Evolutionary conservation across 2,113 vertebrate genomes (phyloP).

Genomic region (Centropus unirufus): DNA sequence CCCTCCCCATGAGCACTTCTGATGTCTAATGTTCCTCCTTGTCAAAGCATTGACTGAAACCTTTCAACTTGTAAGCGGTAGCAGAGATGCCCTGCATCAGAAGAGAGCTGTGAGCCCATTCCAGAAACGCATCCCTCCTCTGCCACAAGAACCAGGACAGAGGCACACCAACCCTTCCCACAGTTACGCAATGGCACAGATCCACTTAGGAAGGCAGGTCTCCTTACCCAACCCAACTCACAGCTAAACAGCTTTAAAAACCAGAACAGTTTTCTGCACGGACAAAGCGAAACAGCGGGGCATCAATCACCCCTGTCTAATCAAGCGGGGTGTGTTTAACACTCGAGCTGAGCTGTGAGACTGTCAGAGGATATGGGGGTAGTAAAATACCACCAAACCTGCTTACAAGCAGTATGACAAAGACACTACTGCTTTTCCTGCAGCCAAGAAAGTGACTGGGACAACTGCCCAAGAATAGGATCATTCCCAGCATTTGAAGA

Average conservation of each 20-base stretch:
- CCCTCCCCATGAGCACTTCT: background rate
- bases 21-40: background rate
- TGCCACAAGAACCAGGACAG: constrained; percentile 21
- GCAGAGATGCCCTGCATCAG: background rate
- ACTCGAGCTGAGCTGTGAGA: background rate
- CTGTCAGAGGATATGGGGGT: background rate
- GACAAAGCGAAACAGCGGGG: background rate
- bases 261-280: background rate
- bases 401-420: background rate
- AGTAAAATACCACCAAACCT: background rate
- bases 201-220: background rate
- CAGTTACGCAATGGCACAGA: background rate
- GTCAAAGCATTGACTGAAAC: background rate
- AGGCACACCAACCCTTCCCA: constrained; percentile 25
- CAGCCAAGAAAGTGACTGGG: background rate
- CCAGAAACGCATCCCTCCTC: background rate
- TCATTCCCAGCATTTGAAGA: background rate
- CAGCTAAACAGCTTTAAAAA: background rate
- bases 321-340: constrained; percentile 1
- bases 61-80: background rate
- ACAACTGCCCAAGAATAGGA: background rate
- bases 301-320: constrained; percentile 19
- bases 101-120: background rate
- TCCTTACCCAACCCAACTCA: background rate
- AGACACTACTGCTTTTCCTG: background rate